These are phyloP conservation scores for Rhinophrynus dorsalis DNA, from an alignment of 2,797 vertebrate species.

Conservation along the genomic window DNA sequence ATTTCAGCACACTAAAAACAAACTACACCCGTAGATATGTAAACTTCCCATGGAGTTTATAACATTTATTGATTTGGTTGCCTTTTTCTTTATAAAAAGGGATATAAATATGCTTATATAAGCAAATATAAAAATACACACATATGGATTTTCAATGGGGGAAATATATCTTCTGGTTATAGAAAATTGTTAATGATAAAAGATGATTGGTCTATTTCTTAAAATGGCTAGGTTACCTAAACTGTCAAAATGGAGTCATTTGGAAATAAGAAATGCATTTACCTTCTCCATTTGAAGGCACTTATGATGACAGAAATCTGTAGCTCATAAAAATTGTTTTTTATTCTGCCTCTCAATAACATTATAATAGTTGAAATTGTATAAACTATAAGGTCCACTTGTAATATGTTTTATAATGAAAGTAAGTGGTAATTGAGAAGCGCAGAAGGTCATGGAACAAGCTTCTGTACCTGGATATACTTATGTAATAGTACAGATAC, in stretches of 20 bases:
- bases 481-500: not conserved
- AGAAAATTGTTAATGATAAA: constrained; percentile 48
- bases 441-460: constrained; percentile 10
- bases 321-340: constrained; percentile 19
- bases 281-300: constrained; percentile 45
- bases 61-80: too few relatives aligned
- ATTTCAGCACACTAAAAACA: too few relatives aligned
- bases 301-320: constrained; percentile 49
- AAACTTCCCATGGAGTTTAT: too few relatives aligned
- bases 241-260: constrained; percentile 47
- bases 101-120: too few relatives aligned
- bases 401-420: not conserved
- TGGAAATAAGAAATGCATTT: constrained; percentile 43
- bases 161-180: too few relatives aligned
- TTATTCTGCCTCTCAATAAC: constrained; percentile 42
- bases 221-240: constrained; percentile 53
- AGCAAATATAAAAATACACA: too few relatives aligned
- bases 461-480: not conserved
- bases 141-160: too few relatives aligned
- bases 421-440: constrained; percentile 13
- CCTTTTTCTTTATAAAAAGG: too few relatives aligned
- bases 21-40: too few relatives aligned
- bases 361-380: constrained; percentile 44
- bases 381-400: not conserved
- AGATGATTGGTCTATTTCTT: constrained; percentile 31